Percentiles rank a stretch among this genome's conserved stretches.
Conservation (phyloP, 2,113 vertebrate genomes). For the Centrocercus urophasianus region DNA sequence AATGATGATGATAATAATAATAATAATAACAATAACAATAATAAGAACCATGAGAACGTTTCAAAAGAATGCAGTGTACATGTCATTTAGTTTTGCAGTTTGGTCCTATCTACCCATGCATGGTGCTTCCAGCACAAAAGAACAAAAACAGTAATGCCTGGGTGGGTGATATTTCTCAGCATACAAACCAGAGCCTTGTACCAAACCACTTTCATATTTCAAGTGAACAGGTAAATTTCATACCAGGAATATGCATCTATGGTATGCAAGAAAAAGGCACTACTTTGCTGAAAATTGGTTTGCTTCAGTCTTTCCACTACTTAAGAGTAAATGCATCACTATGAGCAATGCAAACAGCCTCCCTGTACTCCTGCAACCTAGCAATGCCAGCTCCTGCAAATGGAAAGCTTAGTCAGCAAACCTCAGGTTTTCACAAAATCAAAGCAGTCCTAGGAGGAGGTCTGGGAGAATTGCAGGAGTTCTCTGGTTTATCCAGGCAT, state of each 20-base stretch:
- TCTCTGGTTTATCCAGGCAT: background rate
- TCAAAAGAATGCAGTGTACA: background rate
- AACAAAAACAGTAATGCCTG: background rate
- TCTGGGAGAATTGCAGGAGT: background rate
- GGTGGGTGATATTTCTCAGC: background rate
- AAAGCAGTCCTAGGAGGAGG: background rate
- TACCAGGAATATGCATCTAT: background rate
- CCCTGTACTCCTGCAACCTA: background rate
- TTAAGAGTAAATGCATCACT: background rate
- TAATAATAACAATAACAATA: too few species aligned
- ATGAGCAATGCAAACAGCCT: background rate
- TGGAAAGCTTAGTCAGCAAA: background rate
- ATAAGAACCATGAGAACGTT: rapidly evolving
- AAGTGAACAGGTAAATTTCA: background rate
- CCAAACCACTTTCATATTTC: background rate
- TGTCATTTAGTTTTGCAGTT: background rate
- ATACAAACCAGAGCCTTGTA: background rate
- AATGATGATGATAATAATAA: rapidly evolving
- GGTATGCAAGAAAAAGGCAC: background rate
- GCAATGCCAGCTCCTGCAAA: background rate
- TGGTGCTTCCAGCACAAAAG: background rate
- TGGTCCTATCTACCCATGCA: background rate
- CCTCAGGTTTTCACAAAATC: background rate
- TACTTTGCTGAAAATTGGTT: background rate
- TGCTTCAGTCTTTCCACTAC: background rate